Percentiles rank a stretch among this genome's conserved stretches.
phyloP scores from a whole-genome alignment of 2,797 vertebrate genomes.

The Heliangelus exortis region DNA sequence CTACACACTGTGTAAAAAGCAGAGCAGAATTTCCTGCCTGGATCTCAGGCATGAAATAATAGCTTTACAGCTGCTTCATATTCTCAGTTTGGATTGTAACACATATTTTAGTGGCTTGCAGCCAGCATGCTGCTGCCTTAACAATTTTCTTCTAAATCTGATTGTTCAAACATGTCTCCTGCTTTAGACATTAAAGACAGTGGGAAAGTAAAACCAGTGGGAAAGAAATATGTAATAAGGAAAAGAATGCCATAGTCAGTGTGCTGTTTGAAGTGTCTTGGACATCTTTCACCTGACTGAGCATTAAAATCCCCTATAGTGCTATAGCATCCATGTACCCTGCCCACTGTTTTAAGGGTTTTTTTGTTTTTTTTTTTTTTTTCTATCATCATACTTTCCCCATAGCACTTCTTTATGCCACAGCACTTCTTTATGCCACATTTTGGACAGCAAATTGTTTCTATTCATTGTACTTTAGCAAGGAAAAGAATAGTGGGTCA shows the following conservation, averaged over 20 bases:
- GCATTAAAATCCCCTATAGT: not conserved
- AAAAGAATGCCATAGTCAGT: not conserved
- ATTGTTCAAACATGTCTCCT: constrained; percentile 16
- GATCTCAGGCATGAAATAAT: constrained; percentile 12
- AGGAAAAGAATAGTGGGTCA: not conserved
- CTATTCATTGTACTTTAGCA: not conserved
- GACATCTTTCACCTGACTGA: not conserved
- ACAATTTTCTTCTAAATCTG: constrained; percentile 24
- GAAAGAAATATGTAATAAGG: not conserved
- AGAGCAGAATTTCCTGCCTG: constrained; percentile 44
- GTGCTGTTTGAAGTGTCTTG: not conserved
- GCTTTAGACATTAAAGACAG: constrained; percentile 7
- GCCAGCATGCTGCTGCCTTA: constrained; percentile 48
- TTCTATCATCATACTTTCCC: not conserved
- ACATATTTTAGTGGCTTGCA: not conserved
- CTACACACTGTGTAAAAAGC: constrained; percentile 38
- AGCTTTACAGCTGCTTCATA: constrained; percentile 20
- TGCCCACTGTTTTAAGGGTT: not conserved
- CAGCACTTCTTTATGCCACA: not conserved
- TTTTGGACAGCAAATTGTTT: not conserved
- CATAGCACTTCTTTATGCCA: not conserved
- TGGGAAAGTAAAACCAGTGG: constrained; percentile 7
- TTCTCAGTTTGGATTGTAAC: constrained; percentile 19
- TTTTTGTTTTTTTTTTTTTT: not conserved
- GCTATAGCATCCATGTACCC: not conserved